Percentiles rank a stretch among this genome's conserved stretches.
These are phyloP conservation scores for Carpatolechia fugitivella DNA, from an alignment of 2,888 invertebrate species.

Conservation along the genomic window DNA sequence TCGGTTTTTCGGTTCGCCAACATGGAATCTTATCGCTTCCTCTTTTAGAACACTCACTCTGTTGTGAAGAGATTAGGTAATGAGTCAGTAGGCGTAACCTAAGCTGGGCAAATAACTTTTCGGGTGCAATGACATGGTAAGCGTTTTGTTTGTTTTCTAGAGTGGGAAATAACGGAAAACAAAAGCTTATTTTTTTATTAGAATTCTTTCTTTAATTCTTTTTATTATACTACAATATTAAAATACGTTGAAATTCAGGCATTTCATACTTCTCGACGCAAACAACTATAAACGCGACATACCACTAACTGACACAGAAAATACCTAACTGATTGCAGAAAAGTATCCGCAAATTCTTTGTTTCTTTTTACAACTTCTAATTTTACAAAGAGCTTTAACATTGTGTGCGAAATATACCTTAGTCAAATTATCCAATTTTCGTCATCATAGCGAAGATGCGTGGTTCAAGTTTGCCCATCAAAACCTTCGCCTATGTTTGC, in stretches of 20 bases:
- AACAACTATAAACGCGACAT: no score
- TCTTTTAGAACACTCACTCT: constrained; percentile 51
- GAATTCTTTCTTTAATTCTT: no score
- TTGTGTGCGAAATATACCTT: constrained; percentile 42
- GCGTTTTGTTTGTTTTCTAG: neutral
- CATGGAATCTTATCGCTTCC: constrained; percentile 61
- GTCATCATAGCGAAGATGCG: constrained; percentile 30
- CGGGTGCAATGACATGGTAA: neutral
- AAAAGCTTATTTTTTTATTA: neutral
- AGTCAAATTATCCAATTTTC: constrained; percentile 63
- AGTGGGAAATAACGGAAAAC: no score
- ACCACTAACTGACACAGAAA: no score
- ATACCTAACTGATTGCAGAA: no score
- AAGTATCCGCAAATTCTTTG: no score
- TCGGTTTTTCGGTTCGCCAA: constrained; percentile 50
- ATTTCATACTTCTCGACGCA: no score
- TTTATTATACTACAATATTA: no score
- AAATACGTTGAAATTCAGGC: no score
- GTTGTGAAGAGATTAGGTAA: constrained; percentile 61
- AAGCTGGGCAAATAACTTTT: constrained; percentile 21
- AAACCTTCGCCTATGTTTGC: constrained; percentile 35
- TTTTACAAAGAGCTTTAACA: constrained; percentile 14
- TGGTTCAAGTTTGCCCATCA: constrained; percentile 41
- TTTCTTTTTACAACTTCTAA: neutral
- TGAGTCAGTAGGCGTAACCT: constrained; percentile 56